These are phyloP conservation scores for Poeciliopsis infans DNA, from an alignment of 2,797 vertebrate species.

Conservation along the genomic window DNA sequence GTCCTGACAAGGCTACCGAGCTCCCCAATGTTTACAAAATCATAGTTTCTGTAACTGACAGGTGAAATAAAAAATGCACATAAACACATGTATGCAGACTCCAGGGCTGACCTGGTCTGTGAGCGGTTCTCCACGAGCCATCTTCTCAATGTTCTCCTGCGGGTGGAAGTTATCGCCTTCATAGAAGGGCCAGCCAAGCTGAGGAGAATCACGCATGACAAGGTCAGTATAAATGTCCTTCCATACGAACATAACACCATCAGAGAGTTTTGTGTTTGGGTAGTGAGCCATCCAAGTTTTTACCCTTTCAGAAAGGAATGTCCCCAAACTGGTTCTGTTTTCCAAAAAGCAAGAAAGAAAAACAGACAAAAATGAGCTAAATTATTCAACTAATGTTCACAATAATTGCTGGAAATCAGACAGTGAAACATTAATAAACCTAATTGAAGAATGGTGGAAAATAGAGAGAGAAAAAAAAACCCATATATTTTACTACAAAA, in stretches of 20 bases:
- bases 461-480: background rate
- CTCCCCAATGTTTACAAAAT: background rate
- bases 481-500: background rate
- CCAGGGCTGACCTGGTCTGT: slow-evolving; percentile 85
- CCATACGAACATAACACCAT: background rate
- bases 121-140: slow-evolving; percentile 85
- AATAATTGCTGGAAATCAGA: background rate
- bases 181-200: slow-evolving; percentile 89
- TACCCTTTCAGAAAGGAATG: slow-evolving; percentile 84
- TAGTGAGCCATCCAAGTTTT: background rate
- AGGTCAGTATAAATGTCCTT: background rate
- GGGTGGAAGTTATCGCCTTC: slow-evolving; percentile 92
- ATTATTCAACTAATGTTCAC: background rate
- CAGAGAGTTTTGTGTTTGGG: background rate
- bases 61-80: background rate
- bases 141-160: slow-evolving; percentile 85
- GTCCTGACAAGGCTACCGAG: background rate
- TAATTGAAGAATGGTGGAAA: background rate
- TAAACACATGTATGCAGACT: slow-evolving; percentile 7
- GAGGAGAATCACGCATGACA: slow-evolving; percentile 23
- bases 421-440: background rate
- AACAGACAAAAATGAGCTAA: background rate
- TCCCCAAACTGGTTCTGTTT: slow-evolving; percentile 82
- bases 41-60: background rate
- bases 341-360: slow-evolving; percentile 2